These are phyloP conservation scores for Punctoribates punctum DNA, from an alignment of 2,888 invertebrate species.

Conservation along the genomic window DNA sequence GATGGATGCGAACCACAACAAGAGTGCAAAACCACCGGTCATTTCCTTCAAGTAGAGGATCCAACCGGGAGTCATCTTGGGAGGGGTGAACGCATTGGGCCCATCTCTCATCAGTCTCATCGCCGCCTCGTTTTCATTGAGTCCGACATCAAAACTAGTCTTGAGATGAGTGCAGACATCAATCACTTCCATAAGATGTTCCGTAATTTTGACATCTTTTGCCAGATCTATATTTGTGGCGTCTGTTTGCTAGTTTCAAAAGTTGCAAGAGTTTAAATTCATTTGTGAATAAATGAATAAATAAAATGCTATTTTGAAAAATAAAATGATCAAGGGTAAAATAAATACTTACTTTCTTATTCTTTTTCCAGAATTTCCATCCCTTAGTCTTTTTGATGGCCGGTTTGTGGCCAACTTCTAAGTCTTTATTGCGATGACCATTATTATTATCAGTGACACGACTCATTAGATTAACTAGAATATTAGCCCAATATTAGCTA, in stretches of 20 bases:
- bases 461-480: no score
- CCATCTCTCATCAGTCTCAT: constrained; percentile 26
- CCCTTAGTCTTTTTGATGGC: no score
- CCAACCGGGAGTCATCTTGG: constrained; percentile 51
- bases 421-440: no score
- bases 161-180: neutral
- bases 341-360: no score
- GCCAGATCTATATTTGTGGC: neutral
- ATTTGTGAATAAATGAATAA: no score
- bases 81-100: constrained; percentile 40
- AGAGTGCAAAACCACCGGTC: constrained; percentile 13
- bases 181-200: neutral
- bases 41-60: constrained; percentile 49
- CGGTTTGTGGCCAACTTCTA: no score
- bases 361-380: no score
- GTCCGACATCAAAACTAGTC: constrained; percentile 7
- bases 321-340: no score
- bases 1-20: constrained; percentile 35
- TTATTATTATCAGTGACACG: no score
- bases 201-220: constrained; percentile 15
- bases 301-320: no score
- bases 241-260: neutral
- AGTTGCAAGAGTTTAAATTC: no score
- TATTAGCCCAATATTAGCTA: no score
- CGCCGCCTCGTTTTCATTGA: constrained; percentile 48